These are phyloP conservation scores for Poeciliopsis occidentalis DNA, from an alignment of 2,113 vertebrate species.

Conservation along the genomic window DNA sequence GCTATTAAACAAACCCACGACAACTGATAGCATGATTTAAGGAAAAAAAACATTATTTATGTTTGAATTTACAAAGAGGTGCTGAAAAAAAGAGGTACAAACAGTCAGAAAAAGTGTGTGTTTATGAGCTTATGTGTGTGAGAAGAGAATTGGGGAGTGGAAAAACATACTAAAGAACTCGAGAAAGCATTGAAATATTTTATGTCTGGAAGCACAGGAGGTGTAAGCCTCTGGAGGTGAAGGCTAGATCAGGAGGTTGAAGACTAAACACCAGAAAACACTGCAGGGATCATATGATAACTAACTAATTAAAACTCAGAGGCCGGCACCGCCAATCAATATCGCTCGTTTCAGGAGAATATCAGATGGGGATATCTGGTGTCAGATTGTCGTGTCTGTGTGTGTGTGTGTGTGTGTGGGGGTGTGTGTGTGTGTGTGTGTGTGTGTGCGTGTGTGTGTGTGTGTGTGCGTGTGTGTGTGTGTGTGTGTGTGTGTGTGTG, in stretches of 20 bases:
- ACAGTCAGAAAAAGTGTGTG: slow-evolving; percentile 33
- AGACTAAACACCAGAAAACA: slow-evolving; percentile 62
- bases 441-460: too few relatives aligned
- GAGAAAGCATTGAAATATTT: slow-evolving; percentile 80
- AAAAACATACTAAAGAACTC: slow-evolving; percentile 74
- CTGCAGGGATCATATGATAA: slow-evolving; percentile 54
- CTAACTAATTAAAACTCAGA: slow-evolving; percentile 55
- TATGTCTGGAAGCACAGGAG: slow-evolving; percentile 67
- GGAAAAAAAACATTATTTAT: neutral
- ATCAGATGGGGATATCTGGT: slow-evolving; percentile 23
- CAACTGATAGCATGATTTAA: neutral
- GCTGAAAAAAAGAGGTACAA: slow-evolving; percentile 19
- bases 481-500: too few relatives aligned
- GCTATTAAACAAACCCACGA: neutral
- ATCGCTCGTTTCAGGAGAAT: slow-evolving; percentile 39
- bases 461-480: too few relatives aligned
- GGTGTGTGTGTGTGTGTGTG: too few relatives aligned
- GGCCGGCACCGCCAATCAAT: slow-evolving; percentile 64
- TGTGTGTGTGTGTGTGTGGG: too few relatives aligned
- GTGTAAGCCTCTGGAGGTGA: slow-evolving; percentile 64
- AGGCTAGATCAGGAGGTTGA: slow-evolving; percentile 55
- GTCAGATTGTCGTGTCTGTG: slow-evolving; percentile 42
- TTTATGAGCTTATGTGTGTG: slow-evolving; percentile 13
- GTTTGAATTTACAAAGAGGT: slow-evolving; percentile 25
- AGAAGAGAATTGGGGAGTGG: slow-evolving; percentile 51